Base-by-base conservation (phyloP, 2,888 invertebrate genomes). In the Aleiodes alternator region DNA sequence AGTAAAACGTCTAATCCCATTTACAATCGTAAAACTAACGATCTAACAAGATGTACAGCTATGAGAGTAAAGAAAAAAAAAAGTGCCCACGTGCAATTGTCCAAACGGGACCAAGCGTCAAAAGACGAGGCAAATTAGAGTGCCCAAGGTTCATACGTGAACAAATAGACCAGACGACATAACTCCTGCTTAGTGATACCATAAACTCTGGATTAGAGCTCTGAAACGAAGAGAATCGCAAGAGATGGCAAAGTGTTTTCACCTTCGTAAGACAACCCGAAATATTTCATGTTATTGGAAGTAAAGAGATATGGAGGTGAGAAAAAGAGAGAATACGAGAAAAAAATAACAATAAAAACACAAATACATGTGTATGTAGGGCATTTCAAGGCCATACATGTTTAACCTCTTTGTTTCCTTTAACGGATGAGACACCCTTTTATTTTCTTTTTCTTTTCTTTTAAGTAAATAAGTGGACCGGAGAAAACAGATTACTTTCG, bases 401-500 rank as follows among this genome's bases (percentile, higher is more conserved):
- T 57, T 11, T 59, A 64, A 48, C 48, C 64, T 64, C 64, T 38
- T 64, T 43, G 64, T 64, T 43, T 64, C 7, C 48, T 43, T 48
- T 1, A 64, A 64, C 64, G 64, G 48, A 64, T 64, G 64, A 48
- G 64, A 64, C 12, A 48, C 64, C 64, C 64, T 64, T 64, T 23
- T 68, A 16, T 68, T 48, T 56, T 69, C 31, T 6, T 11, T 66
- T 1, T 66, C 2, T 38, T 55, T 69, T 69, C 6, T 11, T 43
- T 34, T 9, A 51, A 48, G 14, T 56, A 34, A 69, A 56, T 56
- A 56, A 69, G 56, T 56, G 53, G 31, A 69, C 56, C 53, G 53
- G 38, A 56, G 69, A 56, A 69, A 56, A 64, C 43, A 43, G 64
- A 64, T 64, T 64, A 64, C 64, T 43, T 64, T 64, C 43, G 43